These are phyloP conservation scores for Xestia rhomboidea DNA, from an alignment of 2,888 invertebrate genomes.

Conservation along the genomic window DNA sequence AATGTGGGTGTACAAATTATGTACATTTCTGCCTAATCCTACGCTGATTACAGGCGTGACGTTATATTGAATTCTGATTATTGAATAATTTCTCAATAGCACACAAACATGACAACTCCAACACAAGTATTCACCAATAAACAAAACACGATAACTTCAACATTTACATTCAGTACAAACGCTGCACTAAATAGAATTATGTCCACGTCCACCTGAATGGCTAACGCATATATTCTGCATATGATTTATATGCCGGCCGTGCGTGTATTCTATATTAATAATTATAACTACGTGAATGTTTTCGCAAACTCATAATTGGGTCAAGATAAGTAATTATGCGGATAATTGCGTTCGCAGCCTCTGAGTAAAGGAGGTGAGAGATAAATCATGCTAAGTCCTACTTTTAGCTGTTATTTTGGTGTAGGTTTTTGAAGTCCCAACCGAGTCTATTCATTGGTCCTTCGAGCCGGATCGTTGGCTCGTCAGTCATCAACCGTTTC, in stretches of 20 bases:
- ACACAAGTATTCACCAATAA: slow-evolving; percentile 28
- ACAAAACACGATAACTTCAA: slow-evolving; percentile 24
- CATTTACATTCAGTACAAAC: slow-evolving; percentile 39
- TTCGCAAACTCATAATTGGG: slow-evolving; percentile 65
- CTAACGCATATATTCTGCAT: slow-evolving; percentile 74
- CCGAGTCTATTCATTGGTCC: too few species aligned
- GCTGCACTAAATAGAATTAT: slow-evolving; percentile 64
- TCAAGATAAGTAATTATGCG: slow-evolving; percentile 67
- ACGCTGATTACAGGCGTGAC: too few species aligned
- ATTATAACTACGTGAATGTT: slow-evolving; percentile 62
- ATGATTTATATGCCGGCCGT: slow-evolving; percentile 74
- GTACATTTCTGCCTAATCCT: too few species aligned
- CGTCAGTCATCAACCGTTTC: too few species aligned
- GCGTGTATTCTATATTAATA: slow-evolving; percentile 66
- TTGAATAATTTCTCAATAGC: background rate
- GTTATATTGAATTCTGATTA: background rate
- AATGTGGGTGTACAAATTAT: too few species aligned
- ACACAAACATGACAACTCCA: background rate
- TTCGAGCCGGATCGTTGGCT: too few species aligned
- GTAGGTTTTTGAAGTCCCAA: background rate
- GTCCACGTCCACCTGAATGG: slow-evolving; percentile 60
- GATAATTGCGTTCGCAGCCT: slow-evolving; percentile 46
- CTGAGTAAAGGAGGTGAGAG: slow-evolving; percentile 30
- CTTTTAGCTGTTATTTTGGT: slow-evolving; percentile 10
- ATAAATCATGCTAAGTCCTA: slow-evolving; percentile 46